phyloP scores from a whole-genome alignment of 1,140 invertebrate genomes.

The Drosophila varians region DNA sequence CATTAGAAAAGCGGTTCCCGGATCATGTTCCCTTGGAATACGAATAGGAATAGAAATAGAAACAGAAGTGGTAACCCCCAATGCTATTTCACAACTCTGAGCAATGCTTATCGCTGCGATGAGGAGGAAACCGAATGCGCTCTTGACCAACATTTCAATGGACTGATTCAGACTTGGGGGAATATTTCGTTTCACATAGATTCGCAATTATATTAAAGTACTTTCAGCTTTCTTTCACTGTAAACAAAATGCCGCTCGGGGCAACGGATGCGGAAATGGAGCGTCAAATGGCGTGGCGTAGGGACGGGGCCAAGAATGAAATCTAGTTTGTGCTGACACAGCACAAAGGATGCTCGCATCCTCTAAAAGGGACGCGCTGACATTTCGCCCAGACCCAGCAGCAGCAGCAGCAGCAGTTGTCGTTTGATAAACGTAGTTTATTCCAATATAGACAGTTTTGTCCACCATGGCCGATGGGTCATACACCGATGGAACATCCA shows the following conservation, averaged over 20 bases:
- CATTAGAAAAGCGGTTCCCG: constrained; percentile 1
- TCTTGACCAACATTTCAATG: constrained; percentile 67
- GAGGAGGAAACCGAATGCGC: constrained; percentile 10
- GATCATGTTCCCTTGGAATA: constrained; percentile 8
- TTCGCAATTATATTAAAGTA: constrained; percentile 64
- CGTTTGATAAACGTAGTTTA: constrained; percentile 45
- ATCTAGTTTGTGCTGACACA: constrained; percentile 40
- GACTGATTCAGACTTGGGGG: constrained; percentile 9
- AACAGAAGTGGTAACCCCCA: constrained; percentile 19
- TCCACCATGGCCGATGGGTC: background rate
- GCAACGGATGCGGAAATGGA: constrained; percentile 53
- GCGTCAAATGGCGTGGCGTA: constrained; percentile 22
- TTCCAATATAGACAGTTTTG: constrained; percentile 49
- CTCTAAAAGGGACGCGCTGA: constrained; percentile 12
- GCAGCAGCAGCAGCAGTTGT: constrained; percentile 8
- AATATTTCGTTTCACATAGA: constrained; percentile 48
- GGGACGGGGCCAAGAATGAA: constrained; percentile 9
- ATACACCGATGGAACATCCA: background rate
- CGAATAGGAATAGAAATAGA: too few relatives aligned
- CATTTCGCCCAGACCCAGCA: constrained; percentile 6
- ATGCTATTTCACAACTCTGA: constrained; percentile 53
- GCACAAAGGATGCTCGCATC: constrained; percentile 36
- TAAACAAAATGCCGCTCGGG: constrained; percentile 42
- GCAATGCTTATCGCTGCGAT: constrained; percentile 51
- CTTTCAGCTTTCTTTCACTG: constrained; percentile 28